Base-by-base conservation (phyloP, 2,888 invertebrate genomes). In the Limenitis camilla region DNA sequence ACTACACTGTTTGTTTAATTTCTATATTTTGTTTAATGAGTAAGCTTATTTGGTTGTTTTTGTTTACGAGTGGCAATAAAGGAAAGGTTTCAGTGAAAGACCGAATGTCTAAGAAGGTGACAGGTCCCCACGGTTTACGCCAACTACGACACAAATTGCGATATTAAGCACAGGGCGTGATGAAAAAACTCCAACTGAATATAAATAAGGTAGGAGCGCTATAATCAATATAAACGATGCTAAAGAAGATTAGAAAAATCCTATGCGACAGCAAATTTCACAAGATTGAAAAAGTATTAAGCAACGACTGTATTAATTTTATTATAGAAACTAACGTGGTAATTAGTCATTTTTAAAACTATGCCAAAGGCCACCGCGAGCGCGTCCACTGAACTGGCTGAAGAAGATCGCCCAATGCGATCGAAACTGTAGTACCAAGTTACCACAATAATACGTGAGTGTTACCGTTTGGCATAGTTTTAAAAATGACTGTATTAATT, bases 141-240 rank as follows among this genome's bases (percentile, higher is more conserved):
- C 83, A 81, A 81, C 85, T 82, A 81, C 81, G 78, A 82, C 78
- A 85, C 87, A 84, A 86, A 86, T 84, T 81, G 86, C 83, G 81
- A 86, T 86, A 86, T 87, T 85, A 85, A 86, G 81, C 84, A 84
- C 86, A 74, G 75, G 77, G 79, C 82, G 86, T 87, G 88, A 88
- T 88, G 88, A 88, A 88, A 88, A 87, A 88, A 88, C 88, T 84
- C 88, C 81, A 81, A 79, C 85, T 83, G 88, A 88, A 88, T 88
- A 87, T 88, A 88, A 88, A 88, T 88, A 84, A 87, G 87, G 84
- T 74, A 70, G 75, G 78, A 79, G 78, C 82, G 80, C 85, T 81
- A 88, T 88, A 88, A 88, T 88, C 88, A 87, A 88, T 88, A 88
- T 87, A 88, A 88, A 88, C 84, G 88, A 88, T 87, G 81, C 81